These are phyloP conservation scores for Zaprionus lachaisei DNA, from an alignment of 1,140 invertebrate species.

Conservation along the genomic window DNA sequence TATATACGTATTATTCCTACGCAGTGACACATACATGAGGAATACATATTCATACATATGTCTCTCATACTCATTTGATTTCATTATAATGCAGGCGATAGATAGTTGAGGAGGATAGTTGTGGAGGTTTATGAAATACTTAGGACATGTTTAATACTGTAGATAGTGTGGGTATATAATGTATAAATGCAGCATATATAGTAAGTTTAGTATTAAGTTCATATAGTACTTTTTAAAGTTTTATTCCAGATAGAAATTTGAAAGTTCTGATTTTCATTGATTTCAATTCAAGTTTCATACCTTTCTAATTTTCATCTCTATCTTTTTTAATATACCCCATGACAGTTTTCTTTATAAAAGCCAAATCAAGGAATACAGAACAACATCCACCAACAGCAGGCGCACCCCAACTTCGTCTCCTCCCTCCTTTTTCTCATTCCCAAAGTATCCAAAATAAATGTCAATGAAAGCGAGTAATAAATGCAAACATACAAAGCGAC, in stretches of 20 bases:
- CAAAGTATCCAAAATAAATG: slow-evolving; percentile 67
- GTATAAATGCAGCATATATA: too few relatives aligned
- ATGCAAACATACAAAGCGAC: slow-evolving; percentile 55
- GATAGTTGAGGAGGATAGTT: slow-evolving; percentile 44
- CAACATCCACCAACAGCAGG: slow-evolving; percentile 38
- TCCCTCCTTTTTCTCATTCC: background rate
- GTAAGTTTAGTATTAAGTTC: too few relatives aligned
- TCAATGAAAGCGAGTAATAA: slow-evolving; percentile 79
- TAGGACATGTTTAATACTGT: too few relatives aligned
- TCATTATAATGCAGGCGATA: slow-evolving; percentile 29
- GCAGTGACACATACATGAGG: background rate
- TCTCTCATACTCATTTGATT: background rate
- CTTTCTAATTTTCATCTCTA: background rate
- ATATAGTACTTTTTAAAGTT: too few relatives aligned
- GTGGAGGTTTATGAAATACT: background rate
- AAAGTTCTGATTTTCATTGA: too few relatives aligned
- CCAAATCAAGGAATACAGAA: slow-evolving; percentile 42
- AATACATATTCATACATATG: background rate
- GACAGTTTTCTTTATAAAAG: slow-evolving; percentile 28
- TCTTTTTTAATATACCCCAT: background rate
- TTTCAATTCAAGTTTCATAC: too few relatives aligned
- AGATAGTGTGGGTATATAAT: too few relatives aligned
- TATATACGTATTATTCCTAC: background rate
- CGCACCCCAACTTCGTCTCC: background rate
- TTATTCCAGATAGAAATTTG: too few relatives aligned